A percentile compares a stretch with the other conserved stretches of the same genome.
These are phyloP conservation scores for Dryobates pubescens DNA, from an alignment of 2,797 vertebrate genomes.

Conservation along the genomic window DNA sequence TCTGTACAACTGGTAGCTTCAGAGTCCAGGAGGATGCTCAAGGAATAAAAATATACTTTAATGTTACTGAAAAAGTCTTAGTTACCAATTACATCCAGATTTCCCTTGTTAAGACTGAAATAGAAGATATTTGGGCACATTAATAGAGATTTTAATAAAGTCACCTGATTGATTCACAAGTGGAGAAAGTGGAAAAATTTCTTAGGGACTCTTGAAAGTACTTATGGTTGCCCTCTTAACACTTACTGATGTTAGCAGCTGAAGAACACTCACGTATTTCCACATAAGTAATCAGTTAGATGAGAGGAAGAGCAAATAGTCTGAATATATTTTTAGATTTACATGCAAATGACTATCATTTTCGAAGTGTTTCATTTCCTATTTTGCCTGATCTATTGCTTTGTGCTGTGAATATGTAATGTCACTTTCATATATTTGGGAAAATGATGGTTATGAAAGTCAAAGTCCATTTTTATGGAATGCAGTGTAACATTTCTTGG, in stretches of 20 bases:
- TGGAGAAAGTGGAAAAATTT: not conserved
- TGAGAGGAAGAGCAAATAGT: not conserved
- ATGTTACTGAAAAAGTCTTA: not conserved
- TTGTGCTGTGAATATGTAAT: not conserved
- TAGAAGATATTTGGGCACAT: not conserved
- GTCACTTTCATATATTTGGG: not conserved
- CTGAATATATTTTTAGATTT: conserved; percentile 10
- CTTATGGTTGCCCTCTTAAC: not conserved
- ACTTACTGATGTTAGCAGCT: not conserved
- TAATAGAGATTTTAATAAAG: conserved; percentile 5
- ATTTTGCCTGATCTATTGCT: not conserved
- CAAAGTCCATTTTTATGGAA: not conserved
- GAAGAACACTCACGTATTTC: not conserved
- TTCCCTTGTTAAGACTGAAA: not conserved
- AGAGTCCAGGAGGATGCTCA: not conserved
- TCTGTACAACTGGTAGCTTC: not conserved
- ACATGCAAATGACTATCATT: not conserved
- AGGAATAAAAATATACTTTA: not conserved
- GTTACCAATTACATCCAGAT: not conserved
- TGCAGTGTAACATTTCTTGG: not conserved
- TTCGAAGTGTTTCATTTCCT: not conserved
- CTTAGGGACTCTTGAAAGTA: not conserved
- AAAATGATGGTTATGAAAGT: not conserved
- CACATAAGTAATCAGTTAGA: conserved; percentile 23
- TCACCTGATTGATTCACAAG: not conserved